Percentiles rank a stretch among this genome's conserved stretches.
These are phyloP conservation scores for Tetragonisca angustula DNA, from an alignment of 2,888 invertebrate genomes.

Conservation along the genomic window DNA sequence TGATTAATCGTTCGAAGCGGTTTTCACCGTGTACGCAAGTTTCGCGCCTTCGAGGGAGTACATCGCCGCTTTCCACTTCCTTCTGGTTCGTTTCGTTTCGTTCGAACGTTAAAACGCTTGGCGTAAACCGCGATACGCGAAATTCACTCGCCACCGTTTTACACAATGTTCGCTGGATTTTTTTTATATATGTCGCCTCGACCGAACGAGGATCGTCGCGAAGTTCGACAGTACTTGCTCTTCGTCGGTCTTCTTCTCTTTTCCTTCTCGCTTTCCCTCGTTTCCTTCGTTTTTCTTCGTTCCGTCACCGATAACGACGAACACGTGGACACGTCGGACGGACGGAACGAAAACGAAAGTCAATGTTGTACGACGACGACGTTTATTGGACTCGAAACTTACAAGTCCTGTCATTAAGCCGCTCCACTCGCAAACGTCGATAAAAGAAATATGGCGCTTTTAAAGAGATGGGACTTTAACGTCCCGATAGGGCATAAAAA, in stretches of 20 bases:
- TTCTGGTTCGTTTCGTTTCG: background rate
- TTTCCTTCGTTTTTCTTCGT: background rate
- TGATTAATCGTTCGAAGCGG: slow-evolving; percentile 44
- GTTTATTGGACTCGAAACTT: slow-evolving; percentile 61
- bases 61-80: background rate
- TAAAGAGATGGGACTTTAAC: slow-evolving; percentile 71
- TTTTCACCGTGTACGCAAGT: slow-evolving; percentile 33
- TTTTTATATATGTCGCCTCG: too few relatives aligned
- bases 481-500: slow-evolving; percentile 67
- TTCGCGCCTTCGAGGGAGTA: slow-evolving; percentile 21
- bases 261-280: background rate
- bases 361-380: slow-evolving; percentile 46
- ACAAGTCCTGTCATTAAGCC: slow-evolving; percentile 65
- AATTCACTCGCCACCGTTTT: background rate
- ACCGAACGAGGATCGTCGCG: background rate
- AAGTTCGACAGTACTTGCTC: background rate
- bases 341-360: slow-evolving; percentile 52
- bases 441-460: slow-evolving; percentile 68
- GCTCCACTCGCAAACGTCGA: slow-evolving; percentile 67
- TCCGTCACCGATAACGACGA: background rate
- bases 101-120: background rate
- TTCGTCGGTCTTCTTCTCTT: background rate
- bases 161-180: background rate
- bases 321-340: slow-evolving; percentile 16
- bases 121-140: background rate